Evolutionary conservation across 2,797 vertebrate genomes (phyloP).

Genomic region (Pseudotriccus pelzelni): DNA sequence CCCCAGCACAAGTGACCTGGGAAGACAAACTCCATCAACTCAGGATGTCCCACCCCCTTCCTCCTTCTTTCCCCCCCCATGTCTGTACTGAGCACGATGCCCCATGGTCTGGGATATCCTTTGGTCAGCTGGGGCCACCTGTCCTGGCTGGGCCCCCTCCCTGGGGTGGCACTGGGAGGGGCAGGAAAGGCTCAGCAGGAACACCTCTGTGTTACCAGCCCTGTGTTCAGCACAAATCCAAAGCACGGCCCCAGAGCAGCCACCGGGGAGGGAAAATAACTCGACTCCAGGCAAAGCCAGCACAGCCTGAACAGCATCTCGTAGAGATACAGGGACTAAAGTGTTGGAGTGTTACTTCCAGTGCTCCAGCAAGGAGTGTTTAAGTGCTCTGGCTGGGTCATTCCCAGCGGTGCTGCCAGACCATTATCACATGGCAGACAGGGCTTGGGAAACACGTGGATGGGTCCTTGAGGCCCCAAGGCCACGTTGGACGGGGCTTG

Average conservation of each 20-base stretch:
- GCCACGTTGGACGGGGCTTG: neutral
- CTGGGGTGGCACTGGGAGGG: neutral
- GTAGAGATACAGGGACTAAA: neutral
- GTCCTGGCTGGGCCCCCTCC: neutral
- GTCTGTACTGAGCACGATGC: neutral
- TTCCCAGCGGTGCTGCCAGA: neutral
- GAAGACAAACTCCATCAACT: neutral
- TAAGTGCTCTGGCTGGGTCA: neutral
- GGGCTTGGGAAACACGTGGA: neutral
- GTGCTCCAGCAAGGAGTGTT: neutral
- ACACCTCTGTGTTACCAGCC: neutral
- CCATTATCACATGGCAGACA: accelerated
- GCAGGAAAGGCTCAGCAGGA: neutral
- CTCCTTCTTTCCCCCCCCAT: neutral
- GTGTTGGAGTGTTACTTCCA: neutral
- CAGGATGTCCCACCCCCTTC: neutral
- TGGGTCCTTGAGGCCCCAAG: neutral
- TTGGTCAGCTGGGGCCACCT: neutral
- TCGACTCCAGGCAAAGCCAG: neutral
- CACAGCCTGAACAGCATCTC: neutral
- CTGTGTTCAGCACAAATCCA: neutral
- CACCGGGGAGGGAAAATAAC: neutral
- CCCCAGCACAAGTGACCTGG: neutral
- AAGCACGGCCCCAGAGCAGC: neutral
- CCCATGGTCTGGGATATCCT: neutral